A percentile compares a stretch with the other conserved stretches of the same genome.
Evolutionary conservation across 2,888 invertebrate species (phyloP).

Genomic region (Bruchidius siliquastri): DNA sequence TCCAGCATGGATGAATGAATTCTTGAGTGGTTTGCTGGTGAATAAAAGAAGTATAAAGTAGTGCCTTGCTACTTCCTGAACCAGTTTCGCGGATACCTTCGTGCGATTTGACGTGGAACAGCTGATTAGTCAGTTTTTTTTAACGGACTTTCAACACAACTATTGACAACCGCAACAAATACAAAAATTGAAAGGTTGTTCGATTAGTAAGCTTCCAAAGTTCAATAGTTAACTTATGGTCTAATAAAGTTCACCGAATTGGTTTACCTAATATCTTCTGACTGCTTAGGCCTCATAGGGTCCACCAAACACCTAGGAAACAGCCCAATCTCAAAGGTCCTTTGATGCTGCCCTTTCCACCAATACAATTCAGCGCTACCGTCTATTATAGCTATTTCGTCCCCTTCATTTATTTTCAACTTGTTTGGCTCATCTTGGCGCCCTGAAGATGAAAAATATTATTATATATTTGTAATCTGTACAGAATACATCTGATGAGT

Average conservation of each 20-base stretch:
- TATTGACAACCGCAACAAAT: too few relatives aligned
- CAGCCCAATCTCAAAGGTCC: conserved; percentile 80
- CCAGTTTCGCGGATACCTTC: too few relatives aligned
- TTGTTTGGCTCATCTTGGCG: conserved; percentile 69
- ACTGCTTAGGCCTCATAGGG: conserved; percentile 62
- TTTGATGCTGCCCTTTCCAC: conserved; percentile 82
- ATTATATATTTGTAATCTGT: too few relatives aligned
- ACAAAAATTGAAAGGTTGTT: too few relatives aligned
- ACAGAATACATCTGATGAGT: too few relatives aligned
- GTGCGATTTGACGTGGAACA: too few relatives aligned
- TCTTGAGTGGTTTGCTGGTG: conserved; percentile 66
- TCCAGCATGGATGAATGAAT: conserved; percentile 80
- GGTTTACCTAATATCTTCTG: conserved; percentile 57
- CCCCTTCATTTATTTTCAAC: conserved; percentile 72
- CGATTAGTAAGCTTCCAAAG: too few relatives aligned
- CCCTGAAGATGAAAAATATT: conserved; percentile 31
- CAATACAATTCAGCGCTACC: conserved; percentile 83
- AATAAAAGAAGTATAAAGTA: not conserved
- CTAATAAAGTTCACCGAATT: too few relatives aligned
- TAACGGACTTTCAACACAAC: too few relatives aligned
- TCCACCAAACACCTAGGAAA: conserved; percentile 76
- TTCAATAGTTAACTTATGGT: too few relatives aligned
- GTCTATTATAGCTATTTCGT: conserved; percentile 84
- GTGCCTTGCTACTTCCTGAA: too few relatives aligned
- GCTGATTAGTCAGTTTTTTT: too few relatives aligned